Percentiles rank a stretch among this genome's conserved stretches.
Evolutionary conservation across 2,797 vertebrate species (phyloP).

Genomic region (Pogonophryne albipinna): DNA sequence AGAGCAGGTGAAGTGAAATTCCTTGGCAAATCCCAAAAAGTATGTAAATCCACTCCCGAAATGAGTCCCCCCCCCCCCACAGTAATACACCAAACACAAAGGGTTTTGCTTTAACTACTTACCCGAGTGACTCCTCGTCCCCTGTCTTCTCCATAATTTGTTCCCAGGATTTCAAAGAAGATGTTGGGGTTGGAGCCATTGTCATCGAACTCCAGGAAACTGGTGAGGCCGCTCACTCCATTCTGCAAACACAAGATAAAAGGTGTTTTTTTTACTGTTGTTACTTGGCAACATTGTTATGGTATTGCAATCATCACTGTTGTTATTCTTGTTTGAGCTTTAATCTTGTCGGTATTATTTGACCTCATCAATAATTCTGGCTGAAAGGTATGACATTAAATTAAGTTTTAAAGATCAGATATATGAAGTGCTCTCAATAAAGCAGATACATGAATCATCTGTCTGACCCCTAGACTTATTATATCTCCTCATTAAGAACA

Average conservation of each 20-base stretch:
- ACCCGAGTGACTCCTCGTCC: conserved; percentile 96
- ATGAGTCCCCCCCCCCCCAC: conserved; percentile 32
- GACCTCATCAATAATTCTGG: conserved; percentile 1
- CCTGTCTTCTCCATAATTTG: conserved; percentile 97
- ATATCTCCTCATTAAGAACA: background rate
- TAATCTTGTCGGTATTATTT: background rate
- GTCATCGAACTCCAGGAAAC: conserved; percentile 94
- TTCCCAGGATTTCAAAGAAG: conserved; percentile 97
- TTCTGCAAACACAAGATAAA: conserved; percentile 81
- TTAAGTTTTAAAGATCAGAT: conserved; percentile 1
- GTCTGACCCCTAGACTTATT: background rate
- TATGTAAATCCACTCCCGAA: conserved; percentile 55
- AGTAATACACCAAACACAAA: conserved; percentile 6
- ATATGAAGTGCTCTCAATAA: background rate
- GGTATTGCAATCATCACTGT: background rate
- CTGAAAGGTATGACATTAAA: background rate
- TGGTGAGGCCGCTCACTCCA: conserved; percentile 93
- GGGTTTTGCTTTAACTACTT: conserved; percentile 69
- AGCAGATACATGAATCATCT: conserved; percentile 20
- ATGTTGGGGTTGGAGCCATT: conserved; percentile 97
- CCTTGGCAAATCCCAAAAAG: conserved; percentile 51
- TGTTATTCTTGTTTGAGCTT: background rate
- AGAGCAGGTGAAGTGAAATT: conserved; percentile 48
- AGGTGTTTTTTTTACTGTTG: background rate
- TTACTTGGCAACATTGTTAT: background rate